Conservation (phyloP, 2,888 invertebrate species). For the Fragum sueziense region DNA sequence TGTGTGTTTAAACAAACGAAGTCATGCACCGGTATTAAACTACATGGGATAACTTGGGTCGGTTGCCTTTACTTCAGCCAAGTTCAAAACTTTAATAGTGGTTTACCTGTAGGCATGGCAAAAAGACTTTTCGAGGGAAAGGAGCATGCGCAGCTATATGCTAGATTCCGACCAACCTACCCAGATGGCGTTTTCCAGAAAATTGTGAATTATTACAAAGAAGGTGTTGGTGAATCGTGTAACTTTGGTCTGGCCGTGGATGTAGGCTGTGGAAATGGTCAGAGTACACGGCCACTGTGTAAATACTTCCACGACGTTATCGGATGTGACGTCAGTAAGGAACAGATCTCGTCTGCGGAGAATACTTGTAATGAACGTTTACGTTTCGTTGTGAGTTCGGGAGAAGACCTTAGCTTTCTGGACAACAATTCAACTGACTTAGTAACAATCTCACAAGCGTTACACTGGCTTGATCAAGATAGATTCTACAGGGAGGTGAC, state of each 20-base stretch:
- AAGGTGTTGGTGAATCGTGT: conserved; percentile 11
- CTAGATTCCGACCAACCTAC: conserved; percentile 70
- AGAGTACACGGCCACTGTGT: conserved; percentile 82
- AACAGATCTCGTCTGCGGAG: conserved; percentile 45
- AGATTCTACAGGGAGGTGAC: conserved; percentile 82
- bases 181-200: conserved; percentile 60
- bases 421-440: conserved; percentile 74
- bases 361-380: conserved; percentile 63
- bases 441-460: conserved; percentile 82
- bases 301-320: conserved; percentile 82
- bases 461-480: conserved; percentile 83
- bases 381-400: conserved; percentile 77
- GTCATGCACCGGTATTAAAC: not conserved
- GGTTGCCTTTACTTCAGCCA: not conserved
- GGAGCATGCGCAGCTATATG: conserved; percentile 66
- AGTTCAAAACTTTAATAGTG: not conserved
- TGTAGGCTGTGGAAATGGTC: conserved; percentile 84
- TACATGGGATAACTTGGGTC: not conserved
- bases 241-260: conserved; percentile 81
- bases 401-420: conserved; percentile 80
- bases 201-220: conserved; percentile 64
- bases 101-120: conserved; percentile 40
- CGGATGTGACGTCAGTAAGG: conserved; percentile 82
- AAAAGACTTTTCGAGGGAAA: conserved; percentile 63
- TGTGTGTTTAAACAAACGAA: not conserved